Percentiles rank a stretch among this genome's conserved stretches.
Conservation (phyloP, 2,888 invertebrate genomes). For the Eristalis intricaria region DNA sequence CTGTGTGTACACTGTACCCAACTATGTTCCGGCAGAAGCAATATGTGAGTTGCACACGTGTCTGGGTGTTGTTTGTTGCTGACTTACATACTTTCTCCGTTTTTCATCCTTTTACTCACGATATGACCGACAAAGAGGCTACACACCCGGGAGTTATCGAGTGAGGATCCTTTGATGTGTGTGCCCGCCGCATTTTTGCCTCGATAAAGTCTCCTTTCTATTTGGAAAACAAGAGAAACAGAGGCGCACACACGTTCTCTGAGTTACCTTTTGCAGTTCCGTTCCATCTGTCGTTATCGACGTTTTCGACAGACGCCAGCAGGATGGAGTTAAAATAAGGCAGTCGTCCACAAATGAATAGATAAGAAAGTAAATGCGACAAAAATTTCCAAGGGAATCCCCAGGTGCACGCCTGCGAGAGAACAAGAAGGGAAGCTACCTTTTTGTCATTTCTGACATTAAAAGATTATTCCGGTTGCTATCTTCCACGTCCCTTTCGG, state of each 20-base stretch:
- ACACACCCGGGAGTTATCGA: constrained; percentile 19
- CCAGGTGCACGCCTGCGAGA: not conserved
- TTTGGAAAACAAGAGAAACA: not conserved
- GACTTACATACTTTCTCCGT: not conserved
- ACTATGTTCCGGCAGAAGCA: not conserved
- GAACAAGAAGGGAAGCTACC: not conserved
- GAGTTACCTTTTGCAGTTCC: constrained; percentile 28
- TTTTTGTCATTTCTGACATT: constrained; percentile 64
- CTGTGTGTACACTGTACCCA: not conserved
- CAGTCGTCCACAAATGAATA: not conserved
- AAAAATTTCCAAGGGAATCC: constrained; percentile 4
- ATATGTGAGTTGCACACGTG: constrained; percentile 22
- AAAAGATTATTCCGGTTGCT: constrained; percentile 52
- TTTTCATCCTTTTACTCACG: not conserved
- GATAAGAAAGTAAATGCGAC: not conserved
- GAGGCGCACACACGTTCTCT: not conserved
- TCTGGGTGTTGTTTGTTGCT: constrained; percentile 8
- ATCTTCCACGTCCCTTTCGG: constrained; percentile 32
- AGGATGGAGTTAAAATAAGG: not conserved
- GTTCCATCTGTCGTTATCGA: constrained; percentile 31
- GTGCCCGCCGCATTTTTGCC: not conserved
- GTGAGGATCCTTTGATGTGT: constrained; percentile 35
- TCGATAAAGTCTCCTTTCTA: constrained; percentile 27
- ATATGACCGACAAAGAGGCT: constrained; percentile 17
- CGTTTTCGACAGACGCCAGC: constrained; percentile 8